Base-by-base conservation (phyloP, 2,797 vertebrate genomes). In the Graptemys geographica region DNA sequence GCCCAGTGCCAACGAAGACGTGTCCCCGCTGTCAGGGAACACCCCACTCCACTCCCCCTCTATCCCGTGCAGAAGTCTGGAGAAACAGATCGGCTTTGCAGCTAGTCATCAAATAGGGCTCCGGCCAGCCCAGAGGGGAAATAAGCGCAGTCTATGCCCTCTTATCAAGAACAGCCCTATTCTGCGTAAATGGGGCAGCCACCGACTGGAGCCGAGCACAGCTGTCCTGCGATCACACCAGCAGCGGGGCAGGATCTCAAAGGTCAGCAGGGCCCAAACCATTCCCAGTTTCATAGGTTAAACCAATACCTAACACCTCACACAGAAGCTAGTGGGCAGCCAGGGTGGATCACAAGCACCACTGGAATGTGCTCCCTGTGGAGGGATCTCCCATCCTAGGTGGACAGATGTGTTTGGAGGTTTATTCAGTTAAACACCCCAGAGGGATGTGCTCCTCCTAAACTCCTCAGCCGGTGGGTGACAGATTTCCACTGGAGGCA, bases 251-350 rank as follows among this genome's bases (percentile, higher is more conserved):
- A 23, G 18, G 21, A 3, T 37, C 21, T n/a, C 74, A 4, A 23
- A 69, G 0, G 0, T 86, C 18, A 21, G 65, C 87, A 84, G 81
- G 72, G 23, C 81, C 44, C 83, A 83, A 74, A 79, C 33, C 31
- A 27, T 12, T 4, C 1, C 1, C n/a, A 5, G 25, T 8, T 81
- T 56, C 79, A 41, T 0, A 0, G 49, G 12, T 83, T 92, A 25
- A 89, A 87, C 87, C 51, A 28, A 74, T 33, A 8, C 62, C 62
- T n/a, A 2, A 11, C n/a, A 37, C 18, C 65, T 10, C 33, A 21
- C 15, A 4, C 15, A 65, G 62, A 65, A 16, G 4, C 62, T n/a
- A 65, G 62, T 23, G 65, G 65, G n/a, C 19, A 65, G 33, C 62
- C 62, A 19, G 62, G 21, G 65, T 69, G 65, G n/a, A 19, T 28